Conservation (phyloP, 2,113 vertebrate species). For the Numenius arquata region DNA sequence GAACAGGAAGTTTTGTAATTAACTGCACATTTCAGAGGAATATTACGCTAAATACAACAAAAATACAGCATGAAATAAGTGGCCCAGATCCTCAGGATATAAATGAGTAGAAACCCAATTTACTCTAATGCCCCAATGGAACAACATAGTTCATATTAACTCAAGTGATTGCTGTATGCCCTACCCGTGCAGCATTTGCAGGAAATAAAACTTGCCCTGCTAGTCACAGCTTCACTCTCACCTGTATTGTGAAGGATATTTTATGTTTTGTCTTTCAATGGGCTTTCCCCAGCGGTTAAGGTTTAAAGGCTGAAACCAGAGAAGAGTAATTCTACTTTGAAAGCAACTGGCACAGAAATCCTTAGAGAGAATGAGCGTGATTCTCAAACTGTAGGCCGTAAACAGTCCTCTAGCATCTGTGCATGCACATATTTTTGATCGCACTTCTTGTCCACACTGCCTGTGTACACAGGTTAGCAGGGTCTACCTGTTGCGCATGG, state of each 20-base stretch:
- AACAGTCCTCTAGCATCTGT: neutral
- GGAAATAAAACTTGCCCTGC: neutral
- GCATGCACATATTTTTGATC: neutral
- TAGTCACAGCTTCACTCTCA: neutral
- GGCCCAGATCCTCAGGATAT: neutral
- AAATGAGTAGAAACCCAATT: neutral
- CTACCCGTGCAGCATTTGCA: neutral
- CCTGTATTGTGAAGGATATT: neutral
- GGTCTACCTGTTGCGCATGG: neutral
- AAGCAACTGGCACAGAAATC: neutral
- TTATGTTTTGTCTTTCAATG: neutral
- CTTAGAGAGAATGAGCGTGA: neutral
- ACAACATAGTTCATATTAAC: neutral
- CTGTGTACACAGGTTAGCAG: neutral
- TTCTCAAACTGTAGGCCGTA: neutral
- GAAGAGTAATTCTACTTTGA: neutral
- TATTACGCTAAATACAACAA: neutral
- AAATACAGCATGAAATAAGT: neutral
- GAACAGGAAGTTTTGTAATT: conserved; percentile 8
- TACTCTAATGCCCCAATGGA: neutral
- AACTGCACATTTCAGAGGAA: neutral
- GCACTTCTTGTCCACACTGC: neutral
- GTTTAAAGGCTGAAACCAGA: neutral
- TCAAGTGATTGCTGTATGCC: neutral
- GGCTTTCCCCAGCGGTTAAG: neutral